Conservation (phyloP, 2,888 invertebrate genomes). For the Julus scandinavius region DNA sequence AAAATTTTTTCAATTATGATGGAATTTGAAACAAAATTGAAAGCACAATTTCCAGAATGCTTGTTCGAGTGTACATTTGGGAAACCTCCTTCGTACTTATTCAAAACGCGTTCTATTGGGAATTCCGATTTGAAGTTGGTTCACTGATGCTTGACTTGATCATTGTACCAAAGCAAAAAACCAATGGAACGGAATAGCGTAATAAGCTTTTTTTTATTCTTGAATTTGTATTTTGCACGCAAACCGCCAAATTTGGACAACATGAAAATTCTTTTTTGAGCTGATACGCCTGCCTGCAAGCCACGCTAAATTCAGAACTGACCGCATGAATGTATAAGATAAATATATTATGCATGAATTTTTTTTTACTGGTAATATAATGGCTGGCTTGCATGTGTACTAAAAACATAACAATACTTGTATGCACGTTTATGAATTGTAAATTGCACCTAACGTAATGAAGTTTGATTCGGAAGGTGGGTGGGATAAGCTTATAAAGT, state of each 20-base stretch:
- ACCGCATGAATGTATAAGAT: background rate
- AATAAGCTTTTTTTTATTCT: background rate
- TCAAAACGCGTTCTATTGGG: background rate
- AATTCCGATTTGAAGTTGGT: background rate
- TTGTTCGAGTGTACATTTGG: background rate
- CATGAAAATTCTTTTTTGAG: background rate
- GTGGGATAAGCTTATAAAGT: background rate
- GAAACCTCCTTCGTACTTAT: background rate
- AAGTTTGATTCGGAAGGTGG: background rate
- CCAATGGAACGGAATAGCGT: background rate
- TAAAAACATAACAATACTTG: background rate
- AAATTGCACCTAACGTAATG: background rate
- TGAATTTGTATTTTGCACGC: background rate
- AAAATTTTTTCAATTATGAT: no score
- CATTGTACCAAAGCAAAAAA: background rate
- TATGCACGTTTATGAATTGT: background rate
- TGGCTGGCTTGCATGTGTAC: background rate
- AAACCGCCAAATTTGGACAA: background rate
- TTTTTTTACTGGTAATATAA: background rate
- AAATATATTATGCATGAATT: background rate
- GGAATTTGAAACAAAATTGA: background rate
- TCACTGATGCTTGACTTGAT: background rate
- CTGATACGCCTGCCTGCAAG: background rate
- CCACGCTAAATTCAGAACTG: background rate
- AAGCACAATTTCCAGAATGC: background rate